A percentile compares a stretch with the other conserved stretches of the same genome.
Evolutionary conservation across 2,113 vertebrate species (phyloP).

Genomic region (Argyrosomus japonicus): DNA sequence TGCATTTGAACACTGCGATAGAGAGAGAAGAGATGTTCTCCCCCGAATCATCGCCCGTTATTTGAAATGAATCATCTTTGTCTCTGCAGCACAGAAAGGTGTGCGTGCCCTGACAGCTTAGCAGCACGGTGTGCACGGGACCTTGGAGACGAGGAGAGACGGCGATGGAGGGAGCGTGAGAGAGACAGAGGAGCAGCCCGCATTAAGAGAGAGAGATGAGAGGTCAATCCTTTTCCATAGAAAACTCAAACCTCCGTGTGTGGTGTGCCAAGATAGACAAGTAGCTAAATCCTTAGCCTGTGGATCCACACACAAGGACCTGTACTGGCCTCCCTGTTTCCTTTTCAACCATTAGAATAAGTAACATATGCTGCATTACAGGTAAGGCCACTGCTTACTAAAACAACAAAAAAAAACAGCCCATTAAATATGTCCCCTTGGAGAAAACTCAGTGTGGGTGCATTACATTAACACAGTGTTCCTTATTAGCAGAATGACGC

Average conservation of each 20-base stretch:
- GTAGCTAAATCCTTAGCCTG: slow-evolving; percentile 41
- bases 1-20: not conserved
- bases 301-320: slow-evolving; percentile 23
- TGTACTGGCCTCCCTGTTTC: slow-evolving; percentile 6
- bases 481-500: slow-evolving; percentile 57
- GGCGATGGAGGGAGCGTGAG: slow-evolving; percentile 10
- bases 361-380: slow-evolving; percentile 21
- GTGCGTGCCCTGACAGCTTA: slow-evolving; percentile 45
- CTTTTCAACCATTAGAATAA: slow-evolving; percentile 29
- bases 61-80: slow-evolving; percentile 35
- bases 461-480: slow-evolving; percentile 57
- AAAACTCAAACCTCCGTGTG: slow-evolving; percentile 29
- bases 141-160: slow-evolving; percentile 37
- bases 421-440: slow-evolving; percentile 64
- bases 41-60: slow-evolving; percentile 23
- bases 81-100: slow-evolving; percentile 30
- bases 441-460: slow-evolving; percentile 52
- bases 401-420: slow-evolving; percentile 35
- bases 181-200: slow-evolving; percentile 15
- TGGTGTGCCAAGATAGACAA: slow-evolving; percentile 30
- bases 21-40: slow-evolving; percentile 29
- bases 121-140: slow-evolving; percentile 14
- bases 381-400: slow-evolving; percentile 40
- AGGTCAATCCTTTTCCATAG: slow-evolving; percentile 40
- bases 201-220: slow-evolving; percentile 21